Base-by-base conservation (phyloP, 2,113 vertebrate genomes). In the Podilymbus podiceps region DNA sequence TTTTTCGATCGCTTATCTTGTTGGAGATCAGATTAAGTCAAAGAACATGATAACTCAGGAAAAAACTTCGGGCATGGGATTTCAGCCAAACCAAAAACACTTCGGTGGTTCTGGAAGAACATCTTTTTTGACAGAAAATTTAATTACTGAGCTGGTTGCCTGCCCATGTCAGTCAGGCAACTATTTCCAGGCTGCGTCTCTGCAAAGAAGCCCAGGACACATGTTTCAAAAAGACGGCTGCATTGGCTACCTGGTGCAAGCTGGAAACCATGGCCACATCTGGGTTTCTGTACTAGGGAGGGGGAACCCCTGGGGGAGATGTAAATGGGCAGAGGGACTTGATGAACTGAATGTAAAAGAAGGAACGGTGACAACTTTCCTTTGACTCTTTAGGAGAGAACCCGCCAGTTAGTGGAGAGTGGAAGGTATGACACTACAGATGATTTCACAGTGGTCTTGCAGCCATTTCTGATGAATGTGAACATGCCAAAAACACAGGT, bases 401-500 rank as follows among this genome's bases (percentile, higher is more conserved):
- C 97, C 4, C 92, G 86, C 2, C 58, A 73, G 33, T 91, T 98
- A 85, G 85, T 98, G 21, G 96, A 97, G 12, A 98, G 91, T 0
- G 97, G 98, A 58, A 97, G 93, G 4, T 98, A 98, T 3, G 98
- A 98, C 80, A 97, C 96, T 0, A 97, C 12, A 22, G 97, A 98
- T 27, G 97, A 98, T 67, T 98, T 98, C 64, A 98, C 98, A 2
- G 98, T 98, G 86, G 98, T 98, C 17, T 2, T 98, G 35, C 98
- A 98, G 85, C 98, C 98, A 0, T 97, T 98, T 85, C 7, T 98
- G 11, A 95, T 71, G 27, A 72, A 94, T 4, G 23, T 97, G 38
- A 14, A 22, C 9, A 75, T 98, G 25, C 98, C 98, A 22, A 89
- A 63, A 89, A 98, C 97, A 79, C 11, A 82, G 98, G 98, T 98